Evolutionary conservation across 2,888 invertebrate genomes (phyloP), one percentile per base, ranked within the genome.

Genomic region (Athripsodes cinereus): DNA sequence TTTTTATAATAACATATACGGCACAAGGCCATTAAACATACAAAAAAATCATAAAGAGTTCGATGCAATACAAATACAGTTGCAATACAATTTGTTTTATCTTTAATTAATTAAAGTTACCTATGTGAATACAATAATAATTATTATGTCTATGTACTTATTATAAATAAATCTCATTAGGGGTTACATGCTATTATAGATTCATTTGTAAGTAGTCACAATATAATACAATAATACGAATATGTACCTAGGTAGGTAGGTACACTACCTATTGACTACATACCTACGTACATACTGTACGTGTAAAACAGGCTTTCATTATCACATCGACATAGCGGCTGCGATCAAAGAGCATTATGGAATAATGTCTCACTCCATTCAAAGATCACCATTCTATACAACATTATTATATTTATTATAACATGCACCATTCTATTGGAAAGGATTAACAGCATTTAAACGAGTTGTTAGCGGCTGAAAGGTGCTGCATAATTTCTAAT

Each of bases 361-460:
- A 52, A 55, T 54, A 59, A 55, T 55, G 18, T 59, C 55, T 55
- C 47, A 55, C 55, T 52, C 58, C 47, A 55, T 59, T 52, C 58
- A 50, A 19, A 22, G 26, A 6, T 35, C 48, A 35, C 13, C 50
- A 54, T 46, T 50, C 31, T 55, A 55, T 58, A 51, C 51, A 58
- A 54, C 51, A 58, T 58, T 58, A 58, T 21, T 55, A 31, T 22
- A 31, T 54, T 51, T 47, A 49, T 22, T 22, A 26, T 20, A 48
- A 19, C 18, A 8, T 6, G 48, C 26, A 21, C 6, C 50, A 21
- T 11, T 48, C 11, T 19, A 21, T 11, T 21, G 18, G 48, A 13
- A 48, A 19, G 21, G 16, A 44, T 16, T 44, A 44, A 44, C 18
- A 26, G 26, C 26, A 10, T 26, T 26, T 26, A 26, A 26, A 26